Base-by-base conservation (phyloP, 2,888 invertebrate genomes). In the Lampropteryx suffumata region DNA sequence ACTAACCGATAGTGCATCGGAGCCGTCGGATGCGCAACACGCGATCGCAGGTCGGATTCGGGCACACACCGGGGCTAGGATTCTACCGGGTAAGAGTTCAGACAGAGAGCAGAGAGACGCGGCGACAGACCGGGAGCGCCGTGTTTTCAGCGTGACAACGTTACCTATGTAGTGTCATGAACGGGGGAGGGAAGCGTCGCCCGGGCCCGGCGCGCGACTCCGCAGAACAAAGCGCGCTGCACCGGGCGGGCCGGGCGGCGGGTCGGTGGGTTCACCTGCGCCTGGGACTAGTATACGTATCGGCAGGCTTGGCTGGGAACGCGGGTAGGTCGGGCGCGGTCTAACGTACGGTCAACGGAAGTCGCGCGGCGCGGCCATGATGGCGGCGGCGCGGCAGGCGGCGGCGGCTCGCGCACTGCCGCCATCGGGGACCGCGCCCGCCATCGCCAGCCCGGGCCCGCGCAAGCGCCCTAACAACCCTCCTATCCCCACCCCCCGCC, bases 1-100 rank as follows among this genome's bases (percentile, higher is more conserved):
- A 87, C 87, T 85, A 81, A 87, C 87, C 87, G 84, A 85, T 72
- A 79, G 79, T 79, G 78, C 87, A 88, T 88, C 84, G 82, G 87
- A 87, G 79, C 83, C 81, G 83, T 82, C 82, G 79, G 82, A 79
- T 71, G 84, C 78, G 80, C 84, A 87, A 84, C 87, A 86, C 85
- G 82, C 83, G 73, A 76, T 74, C 67, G 77, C 74, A 58, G 78
- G 70, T 69, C 61, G 72, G 69, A 70, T 69, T 69, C 71, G 70
- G 69, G 73, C 70, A 62, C 65, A 69, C 71, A 70, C 67, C 68
- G 69, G 66, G 62, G 61, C 64, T 59, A 65, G 69, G 68, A 69
- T 59, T 63, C 61, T 62, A 65, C 62, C 69, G 50, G 66, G 62
- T 48, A 62, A 67, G 59, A 71, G 71, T 71, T 71, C 78, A 46